A percentile compares a stretch with the other conserved stretches of the same genome.
Conservation (phyloP, 2,888 invertebrate genomes). For the Lasioglossum marginatum region DNA sequence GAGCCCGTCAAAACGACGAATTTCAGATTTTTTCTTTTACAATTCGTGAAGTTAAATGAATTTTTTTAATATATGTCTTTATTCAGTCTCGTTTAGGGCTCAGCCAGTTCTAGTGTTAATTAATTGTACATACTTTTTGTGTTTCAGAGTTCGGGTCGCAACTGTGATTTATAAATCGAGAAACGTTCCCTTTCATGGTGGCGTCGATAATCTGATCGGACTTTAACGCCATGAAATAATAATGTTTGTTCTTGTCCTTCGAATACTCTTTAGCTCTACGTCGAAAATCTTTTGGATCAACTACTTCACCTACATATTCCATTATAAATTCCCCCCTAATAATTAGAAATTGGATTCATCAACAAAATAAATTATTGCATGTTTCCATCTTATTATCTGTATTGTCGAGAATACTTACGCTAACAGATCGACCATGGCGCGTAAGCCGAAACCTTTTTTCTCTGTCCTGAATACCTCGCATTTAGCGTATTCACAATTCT, state of each 20-base stretch:
- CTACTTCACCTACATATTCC: conserved; percentile 99
- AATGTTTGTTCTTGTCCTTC: conserved; percentile 95
- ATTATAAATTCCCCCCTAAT: conserved; percentile 96
- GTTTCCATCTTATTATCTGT: conserved; percentile 60
- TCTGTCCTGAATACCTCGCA: conserved; percentile 96
- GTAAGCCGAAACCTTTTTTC: conserved; percentile 97
- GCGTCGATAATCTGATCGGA: conserved; percentile 98
- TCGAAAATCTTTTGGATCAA: conserved; percentile 95
- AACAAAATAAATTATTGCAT: neutral
- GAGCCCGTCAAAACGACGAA: neutral
- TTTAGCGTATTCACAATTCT: conserved; percentile 93
- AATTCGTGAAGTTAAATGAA: neutral
- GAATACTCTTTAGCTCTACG: conserved; percentile 95
- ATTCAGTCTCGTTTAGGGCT: neutral
- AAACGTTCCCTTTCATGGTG: conserved; percentile 97
- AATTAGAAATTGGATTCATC: conserved; percentile 26
- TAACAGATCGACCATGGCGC: conserved; percentile 90
- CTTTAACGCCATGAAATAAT: conserved; percentile 98
- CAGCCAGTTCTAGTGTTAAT: neutral
- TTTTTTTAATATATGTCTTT: neutral
- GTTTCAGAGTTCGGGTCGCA: conserved; percentile 99
- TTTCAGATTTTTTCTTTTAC: neutral
- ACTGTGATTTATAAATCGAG: conserved; percentile 99
- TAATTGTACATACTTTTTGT: conserved; percentile 88
- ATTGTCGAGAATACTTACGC: conserved; percentile 86